These are phyloP conservation scores for Acheta domesticus DNA, from an alignment of 2,888 invertebrate species.

Conservation along the genomic window DNA sequence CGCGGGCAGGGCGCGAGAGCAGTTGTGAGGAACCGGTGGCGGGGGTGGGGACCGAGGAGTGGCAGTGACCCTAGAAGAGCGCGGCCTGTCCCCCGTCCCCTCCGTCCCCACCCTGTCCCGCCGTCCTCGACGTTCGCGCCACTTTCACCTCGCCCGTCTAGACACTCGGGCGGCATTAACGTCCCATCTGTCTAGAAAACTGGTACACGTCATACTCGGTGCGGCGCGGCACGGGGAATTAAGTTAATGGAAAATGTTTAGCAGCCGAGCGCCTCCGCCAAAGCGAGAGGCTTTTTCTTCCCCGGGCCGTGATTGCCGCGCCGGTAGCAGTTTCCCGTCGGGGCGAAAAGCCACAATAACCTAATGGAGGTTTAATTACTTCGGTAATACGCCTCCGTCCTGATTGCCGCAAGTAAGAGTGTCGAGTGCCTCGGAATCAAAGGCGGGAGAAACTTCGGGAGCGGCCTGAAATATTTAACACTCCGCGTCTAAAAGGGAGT, in stretches of 20 bases:
- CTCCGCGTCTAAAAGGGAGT: neutral
- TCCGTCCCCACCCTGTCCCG: neutral
- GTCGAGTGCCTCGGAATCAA: neutral
- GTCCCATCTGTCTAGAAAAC: neutral
- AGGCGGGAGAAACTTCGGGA: neutral
- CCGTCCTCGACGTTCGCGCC: too few relatives aligned
- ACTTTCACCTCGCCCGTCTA: neutral
- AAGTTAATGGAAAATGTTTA: neutral
- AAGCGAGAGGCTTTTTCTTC: neutral
- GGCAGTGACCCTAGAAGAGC: too few relatives aligned
- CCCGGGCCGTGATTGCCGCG: neutral
- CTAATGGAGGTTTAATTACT: conserved; percentile 10
- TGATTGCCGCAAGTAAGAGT: neutral
- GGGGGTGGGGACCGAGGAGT: neutral
- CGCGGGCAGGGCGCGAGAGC: neutral
- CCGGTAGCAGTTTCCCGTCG: neutral
- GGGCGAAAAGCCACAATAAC: neutral
- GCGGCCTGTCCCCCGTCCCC: neutral
- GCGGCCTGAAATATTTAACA: neutral
- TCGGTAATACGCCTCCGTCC: neutral
- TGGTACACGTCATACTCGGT: neutral
- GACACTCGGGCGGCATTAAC: neutral
- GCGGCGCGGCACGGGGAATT: neutral
- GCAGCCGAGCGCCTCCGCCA: neutral
- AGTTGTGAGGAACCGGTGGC: neutral